These are phyloP conservation scores for Dryocosmus kuriphilus DNA, from an alignment of 2,888 invertebrate species.

Conservation along the genomic window DNA sequence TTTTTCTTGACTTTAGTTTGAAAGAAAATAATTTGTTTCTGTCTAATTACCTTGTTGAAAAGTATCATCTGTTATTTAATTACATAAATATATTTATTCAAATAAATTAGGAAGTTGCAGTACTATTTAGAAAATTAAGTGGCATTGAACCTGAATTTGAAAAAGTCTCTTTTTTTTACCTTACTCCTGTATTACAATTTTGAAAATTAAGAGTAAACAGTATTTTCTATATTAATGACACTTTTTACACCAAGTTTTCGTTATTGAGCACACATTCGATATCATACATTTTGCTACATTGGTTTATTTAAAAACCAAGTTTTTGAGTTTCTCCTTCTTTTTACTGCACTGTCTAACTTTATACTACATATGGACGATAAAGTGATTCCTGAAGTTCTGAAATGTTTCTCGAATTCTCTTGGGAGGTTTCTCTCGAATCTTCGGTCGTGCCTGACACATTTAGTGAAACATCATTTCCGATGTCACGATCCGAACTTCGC, in stretches of 20 bases:
- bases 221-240: slow-evolving; percentile 19
- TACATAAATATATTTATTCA: not conserved
- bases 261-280: slow-evolving; percentile 38
- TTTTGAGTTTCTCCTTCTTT: slow-evolving; percentile 35
- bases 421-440: slow-evolving; percentile 67
- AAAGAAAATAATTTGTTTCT: not conserved
- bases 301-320: slow-evolving; percentile 18
- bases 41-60: not conserved
- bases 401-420: slow-evolving; percentile 66
- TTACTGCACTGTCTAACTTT: slow-evolving; percentile 47
- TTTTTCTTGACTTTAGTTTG: not conserved
- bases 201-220: slow-evolving; percentile 3
- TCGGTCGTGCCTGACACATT: slow-evolving; percentile 62
- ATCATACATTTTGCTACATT: slow-evolving; percentile 40
- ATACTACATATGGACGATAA: slow-evolving; percentile 77
- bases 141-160: not conserved
- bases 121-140: not conserved
- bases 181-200: not conserved
- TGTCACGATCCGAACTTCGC: slow-evolving; percentile 58
- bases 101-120: not conserved
- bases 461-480: slow-evolving; percentile 62
- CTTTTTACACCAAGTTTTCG: slow-evolving; percentile 26
- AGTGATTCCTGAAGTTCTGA: slow-evolving; percentile 74
- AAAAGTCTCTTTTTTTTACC: not conserved
- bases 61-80: not conserved